Conservation (phyloP, 2,888 invertebrate genomes). For the Drosophila formosana region DNA sequence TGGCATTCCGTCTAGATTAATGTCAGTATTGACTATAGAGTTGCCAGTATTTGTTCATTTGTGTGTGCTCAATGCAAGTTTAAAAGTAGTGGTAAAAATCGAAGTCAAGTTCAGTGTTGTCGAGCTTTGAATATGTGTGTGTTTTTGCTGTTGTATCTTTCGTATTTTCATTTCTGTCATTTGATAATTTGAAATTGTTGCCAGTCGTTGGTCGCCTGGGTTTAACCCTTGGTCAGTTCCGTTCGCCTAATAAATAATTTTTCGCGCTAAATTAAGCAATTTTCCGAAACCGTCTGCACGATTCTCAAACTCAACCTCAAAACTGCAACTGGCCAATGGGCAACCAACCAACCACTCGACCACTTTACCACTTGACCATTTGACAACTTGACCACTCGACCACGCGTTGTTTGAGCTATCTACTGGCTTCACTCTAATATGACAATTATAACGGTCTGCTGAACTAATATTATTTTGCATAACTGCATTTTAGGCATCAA, state of each 20-base stretch:
- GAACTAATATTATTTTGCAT: constrained; percentile 76
- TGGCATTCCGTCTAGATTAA: constrained; percentile 34
- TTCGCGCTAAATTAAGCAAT: constrained; percentile 80
- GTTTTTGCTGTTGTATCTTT: constrained; percentile 6
- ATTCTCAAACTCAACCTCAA: constrained; percentile 25
- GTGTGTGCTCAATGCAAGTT: constrained; percentile 8
- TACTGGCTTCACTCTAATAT: constrained; percentile 53
- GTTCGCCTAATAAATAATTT: constrained; percentile 62
- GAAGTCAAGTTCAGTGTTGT: constrained; percentile 13
- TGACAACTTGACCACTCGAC: not conserved
- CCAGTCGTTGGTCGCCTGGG: constrained; percentile 19
- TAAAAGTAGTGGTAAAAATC: constrained; percentile 14
- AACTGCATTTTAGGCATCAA: constrained; percentile 59
- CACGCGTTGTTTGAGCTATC: constrained; percentile 30
- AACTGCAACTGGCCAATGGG: constrained; percentile 40
- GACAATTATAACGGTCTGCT: constrained; percentile 80
- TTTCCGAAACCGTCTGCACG: constrained; percentile 55
- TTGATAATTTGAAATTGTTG: constrained; percentile 25
- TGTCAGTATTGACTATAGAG: not conserved
- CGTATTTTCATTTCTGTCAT: constrained; percentile 16
- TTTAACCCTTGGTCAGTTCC: constrained; percentile 25
- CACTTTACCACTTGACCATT: not conserved
- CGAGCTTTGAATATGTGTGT: constrained; percentile 5
- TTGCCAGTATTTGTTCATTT: constrained; percentile 8
- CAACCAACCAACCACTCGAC: constrained; percentile 15